phyloP scores from a whole-genome alignment of 30 jellyfish, hydroid and myxozoan species.

The Euphysa ruthae region DNA sequence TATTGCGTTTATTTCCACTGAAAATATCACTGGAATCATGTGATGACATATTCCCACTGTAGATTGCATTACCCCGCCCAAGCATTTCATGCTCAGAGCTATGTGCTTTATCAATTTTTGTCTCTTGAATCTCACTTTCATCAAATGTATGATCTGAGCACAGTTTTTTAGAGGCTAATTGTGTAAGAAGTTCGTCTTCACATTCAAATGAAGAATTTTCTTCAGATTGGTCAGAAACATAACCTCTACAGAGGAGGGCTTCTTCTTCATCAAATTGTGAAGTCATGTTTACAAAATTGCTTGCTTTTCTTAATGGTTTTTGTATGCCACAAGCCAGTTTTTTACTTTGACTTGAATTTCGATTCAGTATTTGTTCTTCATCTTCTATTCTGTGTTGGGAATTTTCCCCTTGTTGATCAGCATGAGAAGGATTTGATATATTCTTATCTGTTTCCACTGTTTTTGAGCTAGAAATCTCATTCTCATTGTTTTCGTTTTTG shows the following conservation, averaged over 20 bases:
- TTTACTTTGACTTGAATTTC: not conserved
- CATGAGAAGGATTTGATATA: conserved; percentile 24
- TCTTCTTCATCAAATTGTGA: not conserved
- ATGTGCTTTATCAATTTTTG: not conserved
- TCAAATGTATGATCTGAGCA: not conserved
- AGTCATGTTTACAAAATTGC: not conserved
- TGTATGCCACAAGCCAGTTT: not conserved
- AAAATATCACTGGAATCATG: not conserved
- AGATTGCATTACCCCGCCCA: not conserved
- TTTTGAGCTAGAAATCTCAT: conserved; percentile 27
- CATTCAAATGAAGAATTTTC: not conserved
- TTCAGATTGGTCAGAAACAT: not conserved
- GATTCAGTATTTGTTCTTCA: conserved; percentile 5
- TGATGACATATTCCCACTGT: not conserved
- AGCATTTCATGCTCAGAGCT: not conserved
- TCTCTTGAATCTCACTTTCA: not conserved
- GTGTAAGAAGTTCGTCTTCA: not conserved
- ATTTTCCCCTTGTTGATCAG: conserved; percentile 50
- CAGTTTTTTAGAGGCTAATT: not conserved
- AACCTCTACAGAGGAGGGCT: not conserved
- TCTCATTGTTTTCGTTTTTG: conserved; percentile 6
- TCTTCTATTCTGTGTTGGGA: too few species aligned
- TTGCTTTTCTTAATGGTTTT: not conserved
- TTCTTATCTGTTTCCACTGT: conserved; percentile 32
- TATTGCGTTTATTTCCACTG: not conserved